Evolutionary conservation across 2,888 invertebrate genomes (phyloP), one percentile per base, ranked within the genome.

Genomic region (Onthophagus sagittarius): DNA sequence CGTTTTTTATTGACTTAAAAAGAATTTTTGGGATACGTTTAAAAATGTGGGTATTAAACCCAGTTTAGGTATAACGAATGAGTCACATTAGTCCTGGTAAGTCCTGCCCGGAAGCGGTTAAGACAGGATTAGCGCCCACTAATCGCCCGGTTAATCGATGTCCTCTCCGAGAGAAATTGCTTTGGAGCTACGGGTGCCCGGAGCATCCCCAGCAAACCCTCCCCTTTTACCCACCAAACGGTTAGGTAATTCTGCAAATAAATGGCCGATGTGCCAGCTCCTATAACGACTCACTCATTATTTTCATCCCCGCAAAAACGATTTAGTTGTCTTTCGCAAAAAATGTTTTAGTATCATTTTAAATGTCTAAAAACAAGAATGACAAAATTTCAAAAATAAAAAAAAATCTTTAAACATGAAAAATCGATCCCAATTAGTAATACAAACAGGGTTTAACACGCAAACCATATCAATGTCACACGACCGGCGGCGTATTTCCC

Each of bases 131-230:
- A 81, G 78, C 77, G 80, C 76, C 79, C 78, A 80, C 81, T 81
- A 81, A 81, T 81, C 81, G 80, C 76, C 77, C 79, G 79, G 79
- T 81, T 81, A 81, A 81, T 81, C 80, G 80, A 81, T 80, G 81
- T 81, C 80, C 77, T 75, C 77, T 77, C 74, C 31, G 64, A 74
- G 72, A 72, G 72, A 74, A 71, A 74, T 74, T 71, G 74, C 67
- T 53, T 11, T 11, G 39, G 39, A 53, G 39, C 39, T 53, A 53
- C 39, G 39, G 39, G 39, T 53, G 39, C 39, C 39, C 39, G 39
- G 39, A 53, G 39, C 39, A 53, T 53, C 11, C 39, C 39, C 4
- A 1, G 11, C 39, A 7, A 53, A 11, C 23, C 39, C 39, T 53
- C 39, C 39, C 39, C 39, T 53, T 53, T 53, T 53, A 53, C 39